Evolutionary conservation across 2,797 vertebrate species (phyloP), one percentile per base, ranked within the genome.

Genomic region (Ficedula albicollis): DNA sequence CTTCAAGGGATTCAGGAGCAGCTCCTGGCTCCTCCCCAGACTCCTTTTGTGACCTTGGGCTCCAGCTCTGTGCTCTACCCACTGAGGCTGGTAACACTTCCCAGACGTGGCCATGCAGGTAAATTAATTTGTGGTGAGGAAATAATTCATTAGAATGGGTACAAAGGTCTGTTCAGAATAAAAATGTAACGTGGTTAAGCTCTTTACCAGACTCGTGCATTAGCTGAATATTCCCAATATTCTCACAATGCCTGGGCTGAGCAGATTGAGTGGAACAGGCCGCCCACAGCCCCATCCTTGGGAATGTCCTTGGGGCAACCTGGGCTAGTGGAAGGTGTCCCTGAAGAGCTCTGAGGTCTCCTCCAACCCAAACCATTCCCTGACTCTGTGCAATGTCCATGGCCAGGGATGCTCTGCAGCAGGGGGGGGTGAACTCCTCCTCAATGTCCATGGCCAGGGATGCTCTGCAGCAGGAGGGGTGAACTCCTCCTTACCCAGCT

Each of bases 31-130:
- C 55, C 43, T 52, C 29, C 52, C 56, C 43, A 58, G 56, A 5
- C 15, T 72, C 38, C 23, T 49, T 38, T 13, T 1, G 0, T 54
- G 67, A 92, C 62, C 69, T 56, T n/a, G 49, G 23, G 36, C 59
- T 62, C 44, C 79, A 69, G 36, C 48, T 79, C 63, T 22, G 18
- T 23, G 46, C 58, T 49, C 76, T 38, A 1, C 36, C 32, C 60
- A 52, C 34, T 26, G 66, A 56, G 30, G 62, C 44, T 36, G 56
- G 1, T 5, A 51, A 55, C 29, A 14, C 25, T 36, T 68, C 38
- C 66, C 62, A n/a, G n/a, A 39, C 0, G 0, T 29, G 51, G 56
- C 51, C 66, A 32, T 4, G 32, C 2, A 0, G 41, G 63, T 52
- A 63, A 58, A 83, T 63, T 66, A n/a, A 52, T 43, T 66, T n/a